Conservation (phyloP, 2,888 invertebrate genomes). For the Luperina testacea region DNA sequence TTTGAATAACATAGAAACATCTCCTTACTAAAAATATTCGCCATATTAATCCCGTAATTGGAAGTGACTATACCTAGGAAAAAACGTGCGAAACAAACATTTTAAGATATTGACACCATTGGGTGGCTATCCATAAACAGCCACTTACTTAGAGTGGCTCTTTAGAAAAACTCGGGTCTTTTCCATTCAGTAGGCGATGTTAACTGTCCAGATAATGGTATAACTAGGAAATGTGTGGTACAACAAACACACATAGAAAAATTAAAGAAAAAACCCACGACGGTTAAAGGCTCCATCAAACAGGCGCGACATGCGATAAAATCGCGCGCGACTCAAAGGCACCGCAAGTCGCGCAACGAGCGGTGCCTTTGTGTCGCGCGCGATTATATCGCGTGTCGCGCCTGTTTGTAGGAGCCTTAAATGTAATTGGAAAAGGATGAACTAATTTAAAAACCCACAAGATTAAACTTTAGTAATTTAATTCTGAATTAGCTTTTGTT, state of each 20-base stretch:
- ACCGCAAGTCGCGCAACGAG: too few species aligned
- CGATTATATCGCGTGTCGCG: too few species aligned
- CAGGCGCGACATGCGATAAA: too few species aligned
- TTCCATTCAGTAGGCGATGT: constrained; percentile 52
- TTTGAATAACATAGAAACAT: background rate
- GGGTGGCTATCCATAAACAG: constrained; percentile 49
- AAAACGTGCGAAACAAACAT: constrained; percentile 34
- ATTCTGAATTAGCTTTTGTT: background rate
- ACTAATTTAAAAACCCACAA: background rate
- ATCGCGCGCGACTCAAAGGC: too few species aligned
- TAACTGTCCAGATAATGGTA: background rate
- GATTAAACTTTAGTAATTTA: background rate
- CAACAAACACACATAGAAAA: too few species aligned
- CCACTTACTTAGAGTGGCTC: constrained; percentile 60
- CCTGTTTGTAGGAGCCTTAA: too few species aligned
- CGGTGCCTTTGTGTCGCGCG: too few species aligned
- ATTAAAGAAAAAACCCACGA: too few species aligned
- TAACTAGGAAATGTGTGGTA: constrained; percentile 1
- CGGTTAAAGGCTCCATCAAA: too few species aligned
- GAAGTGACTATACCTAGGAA: constrained; percentile 8
- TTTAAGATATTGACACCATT: constrained; percentile 46
- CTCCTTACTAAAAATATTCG: background rate
- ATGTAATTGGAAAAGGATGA: too few species aligned
- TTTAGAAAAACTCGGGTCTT: constrained; percentile 47
- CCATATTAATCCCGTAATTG: constrained; percentile 27